Evolutionary conservation across 2,888 invertebrate genomes (phyloP).

Genomic region (Liodrosophila aerea): DNA sequence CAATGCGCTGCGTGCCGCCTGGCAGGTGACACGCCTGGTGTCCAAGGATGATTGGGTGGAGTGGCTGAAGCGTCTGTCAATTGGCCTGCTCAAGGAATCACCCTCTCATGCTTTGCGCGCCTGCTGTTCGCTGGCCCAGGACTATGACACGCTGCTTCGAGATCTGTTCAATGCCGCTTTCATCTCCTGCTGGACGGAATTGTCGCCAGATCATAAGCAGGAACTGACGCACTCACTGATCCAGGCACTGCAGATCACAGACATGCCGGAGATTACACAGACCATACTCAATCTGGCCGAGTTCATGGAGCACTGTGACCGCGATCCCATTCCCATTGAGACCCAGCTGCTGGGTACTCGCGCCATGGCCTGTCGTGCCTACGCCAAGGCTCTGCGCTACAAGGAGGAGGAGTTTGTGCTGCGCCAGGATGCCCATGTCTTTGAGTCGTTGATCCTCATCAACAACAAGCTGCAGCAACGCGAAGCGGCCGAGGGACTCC

Average conservation of each 20-base stretch:
- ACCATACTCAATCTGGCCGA: constrained; percentile 98
- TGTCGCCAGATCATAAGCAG: constrained; percentile 88
- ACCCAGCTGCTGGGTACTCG: constrained; percentile 93
- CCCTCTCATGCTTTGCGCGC: constrained; percentile 97
- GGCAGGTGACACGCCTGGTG: constrained; percentile 95
- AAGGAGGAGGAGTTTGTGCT: constrained; percentile 96
- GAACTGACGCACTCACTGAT: constrained; percentile 94
- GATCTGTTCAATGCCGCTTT: constrained; percentile 99
- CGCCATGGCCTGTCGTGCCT: constrained; percentile 95
- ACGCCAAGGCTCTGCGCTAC: constrained; percentile 86
- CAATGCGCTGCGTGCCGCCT: constrained; percentile 92
- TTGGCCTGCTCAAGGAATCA: constrained; percentile 96
- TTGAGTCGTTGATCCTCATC: constrained; percentile 96
- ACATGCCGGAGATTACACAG: constrained; percentile 97
- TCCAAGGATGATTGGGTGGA: constrained; percentile 99
- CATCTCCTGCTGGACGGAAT: constrained; percentile 99
- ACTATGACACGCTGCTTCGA: constrained; percentile 96
- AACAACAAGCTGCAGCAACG: constrained; percentile 99
- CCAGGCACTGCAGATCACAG: constrained; percentile 94
- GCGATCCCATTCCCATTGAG: constrained; percentile 95
- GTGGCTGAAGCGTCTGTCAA: constrained; percentile 95
- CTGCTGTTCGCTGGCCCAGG: constrained; percentile 95
- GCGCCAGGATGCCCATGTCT: constrained; percentile 91
- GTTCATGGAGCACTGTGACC: constrained; percentile 99
- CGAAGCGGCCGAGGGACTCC: constrained; percentile 96